phyloP scores from a whole-genome alignment of 2,888 invertebrate species.

The Arenicola marina region DNA sequence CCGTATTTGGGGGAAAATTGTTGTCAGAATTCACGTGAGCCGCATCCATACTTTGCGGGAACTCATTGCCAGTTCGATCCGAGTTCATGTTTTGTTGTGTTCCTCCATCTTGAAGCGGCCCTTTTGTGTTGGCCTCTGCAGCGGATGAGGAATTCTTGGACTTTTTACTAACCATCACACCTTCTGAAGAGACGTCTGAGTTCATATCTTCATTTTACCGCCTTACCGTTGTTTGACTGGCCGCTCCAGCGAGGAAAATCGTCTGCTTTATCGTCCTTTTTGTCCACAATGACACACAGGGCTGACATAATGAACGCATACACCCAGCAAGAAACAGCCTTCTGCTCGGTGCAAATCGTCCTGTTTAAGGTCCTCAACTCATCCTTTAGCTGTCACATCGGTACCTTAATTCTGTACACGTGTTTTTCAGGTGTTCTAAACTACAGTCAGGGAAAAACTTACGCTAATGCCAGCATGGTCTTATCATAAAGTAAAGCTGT shows the following conservation, averaged over 20 bases:
- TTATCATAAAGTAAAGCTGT: slow-evolving; percentile 58
- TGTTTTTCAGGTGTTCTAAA: slow-evolving; percentile 41
- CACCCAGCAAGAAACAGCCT: slow-evolving; percentile 32
- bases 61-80: slow-evolving; percentile 42
- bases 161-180: slow-evolving; percentile 40
- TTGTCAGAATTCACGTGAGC: slow-evolving; percentile 52
- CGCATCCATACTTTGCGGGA: slow-evolving; percentile 43
- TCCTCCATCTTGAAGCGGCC: slow-evolving; percentile 59
- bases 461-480: slow-evolving; percentile 59
- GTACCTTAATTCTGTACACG: slow-evolving; percentile 41
- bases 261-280: slow-evolving; percentile 37
- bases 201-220: slow-evolving; percentile 40
- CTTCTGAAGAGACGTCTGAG: slow-evolving; percentile 27
- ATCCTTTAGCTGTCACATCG: slow-evolving; percentile 33
- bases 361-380: too few species aligned
- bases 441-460: slow-evolving; percentile 48
- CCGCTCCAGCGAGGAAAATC: slow-evolving; percentile 28
- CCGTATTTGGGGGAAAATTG: slow-evolving; percentile 44
- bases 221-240: slow-evolving; percentile 32
- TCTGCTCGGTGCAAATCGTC: too few species aligned
- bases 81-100: slow-evolving; percentile 47
- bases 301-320: slow-evolving; percentile 43
- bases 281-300: slow-evolving; percentile 43
- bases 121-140: slow-evolving; percentile 51
- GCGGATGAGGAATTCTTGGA: slow-evolving; percentile 42